Evolutionary conservation across 2,888 invertebrate genomes (phyloP).

Genomic region (Tipula vernalis): DNA sequence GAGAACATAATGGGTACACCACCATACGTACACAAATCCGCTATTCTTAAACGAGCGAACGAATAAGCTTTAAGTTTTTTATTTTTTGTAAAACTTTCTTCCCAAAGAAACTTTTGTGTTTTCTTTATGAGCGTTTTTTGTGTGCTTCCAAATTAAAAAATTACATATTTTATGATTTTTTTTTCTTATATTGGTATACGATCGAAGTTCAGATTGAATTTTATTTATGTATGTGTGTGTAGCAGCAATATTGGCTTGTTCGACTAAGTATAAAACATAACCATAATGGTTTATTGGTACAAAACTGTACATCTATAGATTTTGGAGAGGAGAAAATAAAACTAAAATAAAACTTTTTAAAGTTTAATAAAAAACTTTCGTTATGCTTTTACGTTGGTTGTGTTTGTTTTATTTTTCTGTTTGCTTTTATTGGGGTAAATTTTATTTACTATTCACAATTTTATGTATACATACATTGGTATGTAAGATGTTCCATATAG

Average conservation of each 20-base stretch:
- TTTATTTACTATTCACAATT: background rate
- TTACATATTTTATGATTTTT: background rate
- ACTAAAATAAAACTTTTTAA: background rate
- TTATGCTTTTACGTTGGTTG: background rate
- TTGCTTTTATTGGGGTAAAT: background rate
- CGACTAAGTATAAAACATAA: background rate
- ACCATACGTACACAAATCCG: background rate
- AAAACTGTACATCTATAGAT: background rate
- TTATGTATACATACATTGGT: background rate
- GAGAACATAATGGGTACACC: background rate
- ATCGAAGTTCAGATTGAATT: background rate
- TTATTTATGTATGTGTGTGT: background rate
- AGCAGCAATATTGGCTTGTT: background rate
- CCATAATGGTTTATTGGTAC: background rate
- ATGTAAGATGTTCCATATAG: background rate
- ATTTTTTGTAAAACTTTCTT: background rate
- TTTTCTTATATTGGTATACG: background rate
- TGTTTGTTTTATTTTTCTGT: background rate
- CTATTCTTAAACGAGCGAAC: background rate
- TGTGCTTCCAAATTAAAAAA: background rate
- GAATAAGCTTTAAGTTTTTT: background rate
- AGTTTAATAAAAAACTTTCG: background rate
- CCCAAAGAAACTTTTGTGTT: background rate
- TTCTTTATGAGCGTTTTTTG: background rate
- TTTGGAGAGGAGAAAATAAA: background rate